A percentile compares a stretch with the other conserved stretches of the same genome.
Evolutionary conservation across 2,888 invertebrate genomes (phyloP).

Genomic region (Cylindroiulus punctatus): DNA sequence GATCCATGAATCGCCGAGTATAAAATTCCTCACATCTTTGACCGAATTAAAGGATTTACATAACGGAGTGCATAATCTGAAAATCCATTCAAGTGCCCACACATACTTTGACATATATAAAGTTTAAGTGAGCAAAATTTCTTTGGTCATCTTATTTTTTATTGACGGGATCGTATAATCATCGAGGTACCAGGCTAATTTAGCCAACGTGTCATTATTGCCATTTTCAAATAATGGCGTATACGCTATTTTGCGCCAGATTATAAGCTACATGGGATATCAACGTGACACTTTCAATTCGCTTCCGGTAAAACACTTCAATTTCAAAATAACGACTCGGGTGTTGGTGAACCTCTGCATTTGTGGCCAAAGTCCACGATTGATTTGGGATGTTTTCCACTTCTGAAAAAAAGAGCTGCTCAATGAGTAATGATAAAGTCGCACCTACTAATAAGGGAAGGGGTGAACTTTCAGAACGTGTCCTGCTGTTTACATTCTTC

Average conservation of each 20-base stretch:
- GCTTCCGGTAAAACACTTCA: not conserved
- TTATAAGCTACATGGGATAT: conserved; percentile 15
- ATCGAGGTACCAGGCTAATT: conserved; percentile 5
- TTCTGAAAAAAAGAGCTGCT: not conserved
- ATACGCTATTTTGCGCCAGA: conserved; percentile 17
- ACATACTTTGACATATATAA: conserved; percentile 35
- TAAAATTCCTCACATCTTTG: conserved; percentile 9
- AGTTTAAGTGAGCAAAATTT: conserved; percentile 50
- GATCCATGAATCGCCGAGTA: conserved; percentile 31
- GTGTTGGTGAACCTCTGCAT: not conserved
- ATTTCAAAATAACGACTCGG: not conserved
- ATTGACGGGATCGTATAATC: not conserved
- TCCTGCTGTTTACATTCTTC: not conserved
- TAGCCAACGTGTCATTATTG: conserved; percentile 26
- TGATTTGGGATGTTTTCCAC: not conserved
- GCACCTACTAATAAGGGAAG: not conserved
- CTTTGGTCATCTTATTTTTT: conserved; percentile 51
- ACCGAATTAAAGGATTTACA: not conserved
- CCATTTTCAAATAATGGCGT: conserved; percentile 33
- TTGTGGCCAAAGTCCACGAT: not conserved
- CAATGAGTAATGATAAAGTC: not conserved
- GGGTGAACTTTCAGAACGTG: conserved; percentile 6
- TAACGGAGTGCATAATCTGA: conserved; percentile 42
- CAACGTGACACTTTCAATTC: not conserved
- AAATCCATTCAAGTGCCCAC: conserved; percentile 38